phyloP scores from a whole-genome alignment of 2,888 invertebrate genomes.

The Nomada fucata region DNA sequence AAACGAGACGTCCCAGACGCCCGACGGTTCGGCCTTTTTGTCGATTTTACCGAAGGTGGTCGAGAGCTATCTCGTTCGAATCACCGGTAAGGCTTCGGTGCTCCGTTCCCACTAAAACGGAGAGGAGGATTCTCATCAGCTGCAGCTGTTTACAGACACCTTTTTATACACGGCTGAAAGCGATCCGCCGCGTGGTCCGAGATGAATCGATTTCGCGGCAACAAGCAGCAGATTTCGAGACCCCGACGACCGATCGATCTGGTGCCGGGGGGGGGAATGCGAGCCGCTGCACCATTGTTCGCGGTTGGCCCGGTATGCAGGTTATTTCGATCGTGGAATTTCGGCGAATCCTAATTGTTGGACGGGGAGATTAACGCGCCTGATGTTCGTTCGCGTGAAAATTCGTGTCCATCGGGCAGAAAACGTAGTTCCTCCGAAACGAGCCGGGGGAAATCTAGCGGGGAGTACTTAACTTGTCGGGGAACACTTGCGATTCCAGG shows the following conservation, averaged over 20 bases:
- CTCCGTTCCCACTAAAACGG: neutral
- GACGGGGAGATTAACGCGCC: no score
- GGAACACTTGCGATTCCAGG: slow-evolving; percentile 10
- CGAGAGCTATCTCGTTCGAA: slow-evolving; percentile 32
- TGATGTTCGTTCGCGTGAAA: neutral
- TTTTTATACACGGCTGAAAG: slow-evolving; percentile 31
- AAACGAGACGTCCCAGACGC: slow-evolving; percentile 5
- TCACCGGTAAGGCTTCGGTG: slow-evolving; percentile 42
- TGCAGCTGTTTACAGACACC: slow-evolving; percentile 46
- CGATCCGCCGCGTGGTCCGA: slow-evolving; percentile 16
- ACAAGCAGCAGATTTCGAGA: slow-evolving; percentile 14
- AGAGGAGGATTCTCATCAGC: slow-evolving; percentile 27
- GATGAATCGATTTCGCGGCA: slow-evolving; percentile 43
- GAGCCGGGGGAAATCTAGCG: neutral
- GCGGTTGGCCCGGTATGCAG: neutral
- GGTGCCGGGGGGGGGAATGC: neutral
- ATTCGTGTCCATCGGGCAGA: neutral
- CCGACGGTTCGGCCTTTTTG: slow-evolving; percentile 7
- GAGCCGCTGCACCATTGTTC: neutral
- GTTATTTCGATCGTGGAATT: neutral
- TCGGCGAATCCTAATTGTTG: neutral
- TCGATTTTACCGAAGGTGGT: slow-evolving; percentile 28
- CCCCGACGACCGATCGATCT: slow-evolving; percentile 5
- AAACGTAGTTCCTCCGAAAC: neutral
- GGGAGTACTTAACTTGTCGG: neutral